phyloP scores from a whole-genome alignment of 2,113 vertebrate species.

The Gadus chalcogrammus region DNA sequence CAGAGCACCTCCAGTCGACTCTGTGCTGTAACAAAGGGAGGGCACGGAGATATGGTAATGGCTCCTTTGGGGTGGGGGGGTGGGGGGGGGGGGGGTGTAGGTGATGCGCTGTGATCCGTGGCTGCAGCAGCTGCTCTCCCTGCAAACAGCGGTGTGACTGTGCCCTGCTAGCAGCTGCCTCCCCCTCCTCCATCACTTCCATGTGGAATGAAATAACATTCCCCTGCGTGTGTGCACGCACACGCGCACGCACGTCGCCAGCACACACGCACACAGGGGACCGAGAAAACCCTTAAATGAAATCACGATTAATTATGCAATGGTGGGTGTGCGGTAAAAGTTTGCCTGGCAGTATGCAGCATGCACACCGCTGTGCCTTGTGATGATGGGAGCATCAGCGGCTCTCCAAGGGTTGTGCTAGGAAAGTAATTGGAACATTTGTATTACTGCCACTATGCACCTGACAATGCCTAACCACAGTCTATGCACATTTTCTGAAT shows the following conservation, averaged over 20 bases:
- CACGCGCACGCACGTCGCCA: not conserved
- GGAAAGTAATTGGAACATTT: too few species aligned
- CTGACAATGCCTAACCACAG: too few species aligned
- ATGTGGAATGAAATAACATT: slow-evolving; percentile 33
- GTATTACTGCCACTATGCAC: slow-evolving; percentile 11
- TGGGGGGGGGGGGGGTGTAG: not conserved
- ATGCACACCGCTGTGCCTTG: not conserved
- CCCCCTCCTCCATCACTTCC: slow-evolving; percentile 27
- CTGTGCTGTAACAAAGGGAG: slow-evolving; percentile 3
- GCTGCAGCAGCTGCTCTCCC: slow-evolving; percentile 62
- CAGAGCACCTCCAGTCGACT: slow-evolving; percentile 12
- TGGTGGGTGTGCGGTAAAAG: slow-evolving; percentile 20
- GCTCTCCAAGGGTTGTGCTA: not conserved
- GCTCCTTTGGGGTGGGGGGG: slow-evolving; percentile 36
- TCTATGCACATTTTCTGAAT: too few species aligned
- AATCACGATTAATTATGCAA: slow-evolving; percentile 54
- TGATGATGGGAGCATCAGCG: slow-evolving; percentile 25
- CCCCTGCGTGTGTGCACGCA: slow-evolving; percentile 6
- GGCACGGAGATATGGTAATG: slow-evolving; percentile 1
- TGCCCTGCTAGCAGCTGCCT: slow-evolving; percentile 47
- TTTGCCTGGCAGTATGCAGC: slow-evolving; percentile 24
- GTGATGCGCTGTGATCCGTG: slow-evolving; percentile 58
- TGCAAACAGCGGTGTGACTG: slow-evolving; percentile 32
- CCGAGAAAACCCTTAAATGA: slow-evolving; percentile 33
- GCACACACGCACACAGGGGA: not conserved